Base-by-base conservation (phyloP, 2,888 invertebrate species). In the Uloborus plumipes region DNA sequence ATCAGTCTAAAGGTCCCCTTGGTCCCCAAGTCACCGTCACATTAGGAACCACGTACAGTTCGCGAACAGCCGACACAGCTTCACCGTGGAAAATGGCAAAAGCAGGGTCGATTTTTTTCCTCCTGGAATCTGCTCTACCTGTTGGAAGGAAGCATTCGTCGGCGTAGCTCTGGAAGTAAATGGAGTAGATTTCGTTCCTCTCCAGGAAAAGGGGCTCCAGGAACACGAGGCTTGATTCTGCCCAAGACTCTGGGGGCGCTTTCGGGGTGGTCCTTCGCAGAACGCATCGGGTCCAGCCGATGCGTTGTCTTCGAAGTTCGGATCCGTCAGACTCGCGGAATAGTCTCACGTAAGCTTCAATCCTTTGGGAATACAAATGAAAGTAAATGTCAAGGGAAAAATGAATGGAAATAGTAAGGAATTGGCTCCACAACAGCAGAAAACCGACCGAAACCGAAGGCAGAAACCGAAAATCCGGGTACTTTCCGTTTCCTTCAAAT, bases 1-100 rank as follows among this genome's bases (percentile, higher is more conserved):
- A 39, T 59, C 31, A 62, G 39, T n/a, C 47, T 18, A 47, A 18
- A 9, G 64, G 64, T 49, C 47, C 31, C 20, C 64, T 47, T 66
- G 66, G 51, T 16, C 74, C 74, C 80, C 80, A 80, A 7, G 80
- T 74, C 1, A 26, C 31, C 15, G 47, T n/a, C 13, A 69, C 61
- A 31, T 80, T 64, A 7, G 80, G 62, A 15, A 80, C 62, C 0
- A 74, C 14, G 47, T 80, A 49, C 14, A 80, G n/a, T 39, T 70
- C 69, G 15, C 73, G 51, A n/a, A 80, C 50, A 7, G 80, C 73
- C 4, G 55, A 16, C 18, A 74, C 74, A 1, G 22, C 39, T 11
- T 80, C 73, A 13, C 80, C 72, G 22, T 74, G 80, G 1, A 69
- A 47, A 9, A 47, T 69, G n/a, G 49, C 80, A n/a, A 47, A 73